phyloP scores from a whole-genome alignment of 2,888 invertebrate species.

The Heliconius aoede region DNA sequence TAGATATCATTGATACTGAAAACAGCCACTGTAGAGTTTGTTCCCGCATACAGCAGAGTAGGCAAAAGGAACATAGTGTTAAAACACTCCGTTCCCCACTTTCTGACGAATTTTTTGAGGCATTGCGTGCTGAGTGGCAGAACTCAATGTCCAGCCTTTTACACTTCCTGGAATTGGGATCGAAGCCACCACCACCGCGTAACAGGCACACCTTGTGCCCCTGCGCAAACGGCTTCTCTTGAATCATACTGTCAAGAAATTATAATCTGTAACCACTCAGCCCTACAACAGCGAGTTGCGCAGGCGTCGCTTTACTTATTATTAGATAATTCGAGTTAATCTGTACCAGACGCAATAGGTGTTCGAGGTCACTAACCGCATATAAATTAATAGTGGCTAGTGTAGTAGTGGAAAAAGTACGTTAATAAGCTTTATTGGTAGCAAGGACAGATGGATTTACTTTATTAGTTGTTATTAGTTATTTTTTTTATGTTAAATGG shows the following conservation, averaged over 20 bases:
- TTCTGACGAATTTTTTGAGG: too few relatives aligned
- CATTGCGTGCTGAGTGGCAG: too few relatives aligned
- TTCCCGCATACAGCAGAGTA: too few relatives aligned
- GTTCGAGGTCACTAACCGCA: slow-evolving; percentile 69
- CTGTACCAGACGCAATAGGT: slow-evolving; percentile 65
- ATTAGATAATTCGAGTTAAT: slow-evolving; percentile 58
- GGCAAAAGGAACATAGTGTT: too few relatives aligned
- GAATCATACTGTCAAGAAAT: too few relatives aligned
- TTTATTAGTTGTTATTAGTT: slow-evolving; percentile 13
- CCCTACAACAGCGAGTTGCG: slow-evolving; percentile 44
- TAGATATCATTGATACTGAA: too few relatives aligned
- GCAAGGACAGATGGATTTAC: slow-evolving; percentile 38
- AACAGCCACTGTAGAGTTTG: too few relatives aligned
- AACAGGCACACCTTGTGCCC: not conserved
- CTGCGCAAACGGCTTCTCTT: not conserved
- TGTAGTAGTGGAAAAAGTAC: slow-evolving; percentile 33
- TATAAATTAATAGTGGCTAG: slow-evolving; percentile 61
- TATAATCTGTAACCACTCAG: not conserved
- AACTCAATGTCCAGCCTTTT: too few relatives aligned
- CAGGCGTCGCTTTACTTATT: slow-evolving; percentile 50
- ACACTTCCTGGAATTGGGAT: not conserved
- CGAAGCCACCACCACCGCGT: too few relatives aligned
- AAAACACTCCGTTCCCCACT: too few relatives aligned
- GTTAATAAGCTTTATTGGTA: slow-evolving; percentile 40
- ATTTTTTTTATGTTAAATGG: too few relatives aligned